These are phyloP conservation scores for Lepidotrigona ventralis DNA, from an alignment of 1,140 invertebrate genomes.

Conservation along the genomic window DNA sequence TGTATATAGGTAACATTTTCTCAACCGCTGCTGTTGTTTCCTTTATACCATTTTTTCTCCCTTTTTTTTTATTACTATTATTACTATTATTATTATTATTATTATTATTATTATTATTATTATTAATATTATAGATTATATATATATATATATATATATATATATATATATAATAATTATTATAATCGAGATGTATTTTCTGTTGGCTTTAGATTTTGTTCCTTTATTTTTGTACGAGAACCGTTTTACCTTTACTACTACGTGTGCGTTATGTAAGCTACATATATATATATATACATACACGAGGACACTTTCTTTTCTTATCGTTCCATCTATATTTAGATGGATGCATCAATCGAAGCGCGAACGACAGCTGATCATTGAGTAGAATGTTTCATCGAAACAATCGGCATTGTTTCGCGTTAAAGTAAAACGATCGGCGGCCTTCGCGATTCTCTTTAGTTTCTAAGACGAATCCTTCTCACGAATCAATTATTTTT, in stretches of 20 bases:
- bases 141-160: not conserved
- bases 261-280: constrained; percentile 53
- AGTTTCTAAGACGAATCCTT: constrained; percentile 20
- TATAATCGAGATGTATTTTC: constrained; percentile 67
- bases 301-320: constrained; percentile 46
- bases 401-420: not conserved
- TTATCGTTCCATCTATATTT: constrained; percentile 43
- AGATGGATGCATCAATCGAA: not conserved
- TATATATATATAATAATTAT: not conserved
- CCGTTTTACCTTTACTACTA: constrained; percentile 52
- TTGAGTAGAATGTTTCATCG: not conserved
- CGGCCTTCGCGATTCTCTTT: not conserved
- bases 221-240: constrained; percentile 76
- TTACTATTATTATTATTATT: constrained; percentile 10
- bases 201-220: constrained; percentile 78
- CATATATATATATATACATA: constrained; percentile 18
- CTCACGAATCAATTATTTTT: constrained; percentile 17
- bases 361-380: not conserved
- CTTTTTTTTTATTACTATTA: constrained; percentile 20
- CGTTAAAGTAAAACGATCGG: not conserved
- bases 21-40: constrained; percentile 31
- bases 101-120: constrained; percentile 17
- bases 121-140: constrained; percentile 25
- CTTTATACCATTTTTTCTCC: constrained; percentile 30
- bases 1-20: constrained; percentile 54